Conservation (phyloP, 2,888 invertebrate genomes). For the Chrysotoxum bicinctum region DNA sequence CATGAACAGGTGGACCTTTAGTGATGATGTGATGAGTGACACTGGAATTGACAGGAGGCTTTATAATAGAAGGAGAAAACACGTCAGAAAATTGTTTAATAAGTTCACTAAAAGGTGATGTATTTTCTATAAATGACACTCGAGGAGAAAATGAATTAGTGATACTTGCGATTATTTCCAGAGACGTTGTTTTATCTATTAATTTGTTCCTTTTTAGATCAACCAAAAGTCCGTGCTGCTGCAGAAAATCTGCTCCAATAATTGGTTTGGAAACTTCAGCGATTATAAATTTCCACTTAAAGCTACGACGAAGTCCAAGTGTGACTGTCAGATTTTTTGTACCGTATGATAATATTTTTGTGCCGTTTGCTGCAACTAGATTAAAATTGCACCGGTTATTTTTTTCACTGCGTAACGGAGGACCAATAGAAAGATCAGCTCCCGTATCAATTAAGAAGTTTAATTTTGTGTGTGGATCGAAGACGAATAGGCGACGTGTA, state of each 20-base stretch:
- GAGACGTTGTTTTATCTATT: background rate
- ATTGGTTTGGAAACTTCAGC: no score
- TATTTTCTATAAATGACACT: background rate
- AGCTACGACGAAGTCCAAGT: no score
- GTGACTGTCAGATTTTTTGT: no score
- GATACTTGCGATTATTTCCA: background rate
- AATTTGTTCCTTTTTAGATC: background rate
- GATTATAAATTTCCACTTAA: no score
- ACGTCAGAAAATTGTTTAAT: background rate
- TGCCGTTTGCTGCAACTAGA: background rate
- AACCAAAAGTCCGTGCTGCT: background rate
- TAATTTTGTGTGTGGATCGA: background rate
- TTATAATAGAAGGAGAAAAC: background rate
- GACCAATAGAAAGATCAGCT: no score
- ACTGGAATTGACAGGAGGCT: no score
- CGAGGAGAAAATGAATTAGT: background rate
- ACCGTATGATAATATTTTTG: background rate
- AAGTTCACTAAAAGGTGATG: background rate
- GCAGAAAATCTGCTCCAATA: no score
- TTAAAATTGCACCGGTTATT: background rate
- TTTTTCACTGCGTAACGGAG: background rate
- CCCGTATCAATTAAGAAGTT: background rate
- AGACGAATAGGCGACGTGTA: no score
- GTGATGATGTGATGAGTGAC: conserved; percentile 5
- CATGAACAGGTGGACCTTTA: background rate